These are phyloP conservation scores for Xyliphius kryptos DNA, from an alignment of 2,113 vertebrate species.

Conservation along the genomic window DNA sequence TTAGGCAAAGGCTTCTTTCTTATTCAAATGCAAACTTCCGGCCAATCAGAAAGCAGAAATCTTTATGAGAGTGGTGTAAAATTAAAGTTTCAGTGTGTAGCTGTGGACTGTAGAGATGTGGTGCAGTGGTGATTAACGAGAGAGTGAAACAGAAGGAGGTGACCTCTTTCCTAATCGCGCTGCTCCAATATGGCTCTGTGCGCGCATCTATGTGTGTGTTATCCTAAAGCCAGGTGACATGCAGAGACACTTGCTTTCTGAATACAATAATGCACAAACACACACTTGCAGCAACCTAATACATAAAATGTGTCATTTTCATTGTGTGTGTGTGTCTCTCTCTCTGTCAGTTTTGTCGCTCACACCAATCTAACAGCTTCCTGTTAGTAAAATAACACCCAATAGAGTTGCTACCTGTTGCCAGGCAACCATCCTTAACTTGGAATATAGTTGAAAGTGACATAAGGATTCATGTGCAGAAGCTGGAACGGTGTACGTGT, in stretches of 20 bases:
- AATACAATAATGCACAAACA: neutral
- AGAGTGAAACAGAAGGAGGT: neutral
- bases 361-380: neutral
- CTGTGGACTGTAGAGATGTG: neutral
- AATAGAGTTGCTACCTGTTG: slow-evolving; percentile 34
- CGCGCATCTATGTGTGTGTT: slow-evolving; percentile 1
- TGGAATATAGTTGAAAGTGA: slow-evolving; percentile 20
- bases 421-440: slow-evolving; percentile 34
- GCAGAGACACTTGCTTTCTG: slow-evolving; percentile 12
- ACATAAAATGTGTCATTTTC: neutral
- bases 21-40: too few relatives aligned
- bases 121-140: neutral
- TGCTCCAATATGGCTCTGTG: neutral
- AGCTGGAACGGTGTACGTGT: slow-evolving; percentile 1
- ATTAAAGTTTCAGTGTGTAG: neutral
- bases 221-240: slow-evolving; percentile 5
- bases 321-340: neutral
- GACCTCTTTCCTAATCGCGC: neutral
- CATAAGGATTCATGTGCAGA: slow-evolving; percentile 7
- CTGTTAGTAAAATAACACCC: slow-evolving; percentile 8
- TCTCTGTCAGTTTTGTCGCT: neutral
- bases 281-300: neutral
- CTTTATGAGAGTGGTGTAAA: neutral
- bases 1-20: too few relatives aligned
- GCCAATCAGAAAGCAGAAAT: too few relatives aligned